Percentiles rank a stretch among this genome's conserved stretches.
These are phyloP conservation scores for Hemichromis elongatus DNA, from an alignment of 2,113 vertebrate genomes.

Conservation along the genomic window DNA sequence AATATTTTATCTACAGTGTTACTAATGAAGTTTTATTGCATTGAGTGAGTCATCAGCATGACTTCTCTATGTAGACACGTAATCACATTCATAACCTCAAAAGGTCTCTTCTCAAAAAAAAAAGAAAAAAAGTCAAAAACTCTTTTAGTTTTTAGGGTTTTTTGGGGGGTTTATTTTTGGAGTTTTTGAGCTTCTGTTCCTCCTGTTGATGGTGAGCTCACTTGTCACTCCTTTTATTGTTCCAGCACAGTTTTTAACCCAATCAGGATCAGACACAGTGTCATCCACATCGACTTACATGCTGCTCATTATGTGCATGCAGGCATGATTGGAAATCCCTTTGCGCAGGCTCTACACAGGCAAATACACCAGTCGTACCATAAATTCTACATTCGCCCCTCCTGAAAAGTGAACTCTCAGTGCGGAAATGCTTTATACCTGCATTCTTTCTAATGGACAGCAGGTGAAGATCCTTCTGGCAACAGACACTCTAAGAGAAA, in stretches of 20 bases:
- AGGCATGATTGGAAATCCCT: fast-evolving
- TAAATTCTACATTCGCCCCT: not conserved
- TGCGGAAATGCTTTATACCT: not conserved
- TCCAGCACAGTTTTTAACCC: not conserved
- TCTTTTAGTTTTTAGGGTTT: not conserved
- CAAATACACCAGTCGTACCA: fast-evolving
- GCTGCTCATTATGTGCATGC: not conserved
- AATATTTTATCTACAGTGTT: fast-evolving
- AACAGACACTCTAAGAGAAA: not conserved
- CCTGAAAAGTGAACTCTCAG: not conserved
- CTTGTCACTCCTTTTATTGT: not conserved
- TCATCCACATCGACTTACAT: fast-evolving
- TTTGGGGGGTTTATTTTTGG: not conserved
- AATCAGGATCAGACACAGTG: fast-evolving
- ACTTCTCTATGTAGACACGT: not conserved
- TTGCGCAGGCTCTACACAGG: fast-evolving
- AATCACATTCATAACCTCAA: not conserved
- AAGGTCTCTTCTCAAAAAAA: not conserved
- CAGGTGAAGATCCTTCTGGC: not conserved
- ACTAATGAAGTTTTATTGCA: not conserved
- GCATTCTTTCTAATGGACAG: not conserved
- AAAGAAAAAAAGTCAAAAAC: too few species aligned
- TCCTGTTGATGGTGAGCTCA: not conserved
- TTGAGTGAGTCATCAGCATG: not conserved
- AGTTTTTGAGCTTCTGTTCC: not conserved